These are phyloP conservation scores for Sebastes trivittatus DNA, from an alignment of 2,797 vertebrate genomes.

Conservation along the genomic window DNA sequence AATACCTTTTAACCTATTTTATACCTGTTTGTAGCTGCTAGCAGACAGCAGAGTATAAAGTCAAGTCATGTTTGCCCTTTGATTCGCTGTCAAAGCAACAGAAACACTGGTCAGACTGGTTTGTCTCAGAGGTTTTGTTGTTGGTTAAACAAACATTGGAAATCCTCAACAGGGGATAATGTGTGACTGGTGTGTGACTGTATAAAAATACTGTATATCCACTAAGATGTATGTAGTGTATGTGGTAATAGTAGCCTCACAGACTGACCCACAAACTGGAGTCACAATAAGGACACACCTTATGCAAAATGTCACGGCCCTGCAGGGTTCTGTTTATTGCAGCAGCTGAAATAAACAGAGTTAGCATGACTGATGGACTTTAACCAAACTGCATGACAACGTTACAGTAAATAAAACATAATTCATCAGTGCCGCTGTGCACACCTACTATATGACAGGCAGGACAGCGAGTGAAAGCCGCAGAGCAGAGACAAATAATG, in stretches of 20 bases:
- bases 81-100: background rate
- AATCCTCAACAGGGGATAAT: background rate
- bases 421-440: background rate
- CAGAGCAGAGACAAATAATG: background rate
- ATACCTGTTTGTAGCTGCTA: background rate
- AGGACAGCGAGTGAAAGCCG: background rate
- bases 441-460: background rate
- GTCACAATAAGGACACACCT: background rate
- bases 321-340: background rate
- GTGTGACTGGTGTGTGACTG: background rate
- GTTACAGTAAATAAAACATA: background rate
- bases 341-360: background rate
- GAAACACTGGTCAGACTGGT: conserved; percentile 65
- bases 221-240: background rate
- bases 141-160: conserved; percentile 38
- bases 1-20: background rate
- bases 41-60: background rate
- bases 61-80: background rate
- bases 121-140: conserved; percentile 8
- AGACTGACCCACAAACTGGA: background rate
- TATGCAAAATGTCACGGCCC: conserved; percentile 20
- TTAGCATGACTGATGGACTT: background rate
- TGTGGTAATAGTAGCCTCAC: background rate
- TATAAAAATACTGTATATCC: fast-evolving
- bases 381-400: background rate